Base-by-base conservation (phyloP, 2,797 vertebrate genomes). In the Ciconia nigra region DNA sequence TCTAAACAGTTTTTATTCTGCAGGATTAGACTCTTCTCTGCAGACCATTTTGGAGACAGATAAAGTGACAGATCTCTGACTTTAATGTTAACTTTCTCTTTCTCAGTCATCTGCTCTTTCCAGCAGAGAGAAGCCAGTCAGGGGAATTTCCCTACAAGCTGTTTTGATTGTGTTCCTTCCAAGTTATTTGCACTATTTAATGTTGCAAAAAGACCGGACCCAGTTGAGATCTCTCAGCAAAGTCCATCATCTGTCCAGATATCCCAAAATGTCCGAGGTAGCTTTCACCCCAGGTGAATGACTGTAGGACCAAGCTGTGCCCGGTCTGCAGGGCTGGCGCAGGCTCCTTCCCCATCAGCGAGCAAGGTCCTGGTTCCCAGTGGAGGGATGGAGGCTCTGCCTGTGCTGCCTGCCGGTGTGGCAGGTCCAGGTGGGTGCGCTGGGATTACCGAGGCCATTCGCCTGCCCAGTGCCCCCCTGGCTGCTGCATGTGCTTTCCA, bases 261-360 rank as follows among this genome's bases (percentile, higher is more conserved):
- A 37, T 18, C 33, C 41, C 1, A 0, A 24, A 9, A 4, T 4
- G 6, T 24, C 42, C 0, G 0, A 13, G 26, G 67, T 42, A 9
- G 62, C 65, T 80, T 85, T 65, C 33, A 18, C 7, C 11, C 17
- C 44, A 11, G 21, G 10, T 19, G 21, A 29, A 55, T 17, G 52
- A n/a, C 49, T 18, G 51, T 6, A 13, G 62, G 47, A 28, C 15
- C 7, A 31, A 54, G 42, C 54, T 46, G 39, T 58, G 47, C 28
- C 15, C 1, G 3, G 19, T 63, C 41, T 33, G 14, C 25, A 17
- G 82, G 49, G 24, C 46, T 67, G 66, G 7, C 39, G 18, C 33
- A 28, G 49, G 46, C 10, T 89, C 21, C 31, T 44, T 86, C 28
- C 69, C 33, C 19, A 3, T 5, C 25, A 6, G 16, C 8, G 39